These are phyloP conservation scores for Crocuta crocuta DNA, from an alignment of 2,113 vertebrate species.

Conservation along the genomic window DNA sequence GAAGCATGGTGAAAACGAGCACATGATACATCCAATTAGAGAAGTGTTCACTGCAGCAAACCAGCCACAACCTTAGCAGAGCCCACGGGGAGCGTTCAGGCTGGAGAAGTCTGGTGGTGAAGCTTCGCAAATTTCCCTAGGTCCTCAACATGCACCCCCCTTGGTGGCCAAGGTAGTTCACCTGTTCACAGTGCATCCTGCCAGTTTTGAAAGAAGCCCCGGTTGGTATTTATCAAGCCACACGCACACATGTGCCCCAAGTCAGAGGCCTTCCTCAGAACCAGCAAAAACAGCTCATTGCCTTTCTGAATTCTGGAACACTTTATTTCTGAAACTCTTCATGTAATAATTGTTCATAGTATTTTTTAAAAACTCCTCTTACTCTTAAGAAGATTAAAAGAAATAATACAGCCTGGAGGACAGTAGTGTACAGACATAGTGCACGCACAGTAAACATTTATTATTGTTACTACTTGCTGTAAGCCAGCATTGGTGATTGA, in stretches of 20 bases:
- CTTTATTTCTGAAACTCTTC: background rate
- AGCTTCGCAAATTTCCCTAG: background rate
- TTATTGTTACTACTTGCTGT: background rate
- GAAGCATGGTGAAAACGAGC: background rate
- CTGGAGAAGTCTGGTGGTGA: background rate
- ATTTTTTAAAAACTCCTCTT: background rate
- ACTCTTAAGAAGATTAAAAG: background rate
- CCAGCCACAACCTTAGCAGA: background rate
- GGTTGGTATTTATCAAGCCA: background rate
- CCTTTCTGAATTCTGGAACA: background rate
- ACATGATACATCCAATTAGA: fast-evolving
- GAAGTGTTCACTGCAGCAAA: background rate
- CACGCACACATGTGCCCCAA: background rate
- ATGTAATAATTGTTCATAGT: background rate
- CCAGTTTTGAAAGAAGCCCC: background rate
- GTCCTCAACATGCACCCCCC: background rate
- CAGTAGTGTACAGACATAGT: no score
- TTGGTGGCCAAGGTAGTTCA: background rate
- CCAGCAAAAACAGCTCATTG: background rate
- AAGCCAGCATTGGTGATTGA: background rate
- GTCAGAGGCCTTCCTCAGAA: background rate
- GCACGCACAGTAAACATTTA: background rate
- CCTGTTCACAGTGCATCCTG: background rate
- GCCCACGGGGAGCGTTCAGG: background rate
- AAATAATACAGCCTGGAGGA: background rate